phyloP scores from a whole-genome alignment of 2,888 invertebrate species.

The Agrotis puta region DNA sequence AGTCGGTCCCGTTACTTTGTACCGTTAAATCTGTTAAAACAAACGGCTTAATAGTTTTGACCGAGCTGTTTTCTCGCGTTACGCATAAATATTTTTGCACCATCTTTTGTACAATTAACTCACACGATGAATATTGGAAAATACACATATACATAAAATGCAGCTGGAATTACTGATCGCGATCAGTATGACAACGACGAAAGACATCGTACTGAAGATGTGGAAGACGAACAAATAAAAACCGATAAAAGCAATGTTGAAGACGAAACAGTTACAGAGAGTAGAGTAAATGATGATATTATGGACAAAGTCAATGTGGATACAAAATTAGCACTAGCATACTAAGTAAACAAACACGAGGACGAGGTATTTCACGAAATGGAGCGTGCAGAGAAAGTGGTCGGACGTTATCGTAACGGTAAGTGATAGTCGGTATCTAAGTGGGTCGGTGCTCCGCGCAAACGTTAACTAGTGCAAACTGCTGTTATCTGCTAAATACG shows the following conservation, averaged over 20 bases:
- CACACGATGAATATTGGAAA: neutral
- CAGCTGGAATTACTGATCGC: neutral
- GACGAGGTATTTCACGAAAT: conserved; percentile 71
- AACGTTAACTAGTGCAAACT: conserved; percentile 79
- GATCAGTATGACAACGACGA: conserved; percentile 8
- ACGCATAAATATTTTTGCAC: neutral
- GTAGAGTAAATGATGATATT: conserved; percentile 4
- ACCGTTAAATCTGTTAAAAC: conserved; percentile 54
- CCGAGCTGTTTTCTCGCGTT: conserved; percentile 14
- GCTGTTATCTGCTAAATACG: conserved; percentile 76
- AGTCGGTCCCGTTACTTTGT: conserved; percentile 59
- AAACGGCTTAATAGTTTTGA: conserved; percentile 20
- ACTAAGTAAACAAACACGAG: conserved; percentile 63
- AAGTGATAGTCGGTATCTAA: conserved; percentile 86
- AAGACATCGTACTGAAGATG: neutral
- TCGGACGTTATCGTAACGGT: conserved; percentile 79
- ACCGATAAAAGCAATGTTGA: neutral
- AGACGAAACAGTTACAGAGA: conserved; percentile 6
- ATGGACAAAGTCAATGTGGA: conserved; percentile 26
- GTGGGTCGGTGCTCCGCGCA: conserved; percentile 80
- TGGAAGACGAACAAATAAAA: conserved; percentile 7
- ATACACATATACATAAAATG: neutral
- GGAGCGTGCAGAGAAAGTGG: conserved; percentile 83
- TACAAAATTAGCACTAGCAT: conserved; percentile 39
- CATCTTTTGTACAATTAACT: conserved; percentile 4